Base-by-base conservation (phyloP, 2,113 vertebrate genomes). In the Acanthochromis polyacanthus region DNA sequence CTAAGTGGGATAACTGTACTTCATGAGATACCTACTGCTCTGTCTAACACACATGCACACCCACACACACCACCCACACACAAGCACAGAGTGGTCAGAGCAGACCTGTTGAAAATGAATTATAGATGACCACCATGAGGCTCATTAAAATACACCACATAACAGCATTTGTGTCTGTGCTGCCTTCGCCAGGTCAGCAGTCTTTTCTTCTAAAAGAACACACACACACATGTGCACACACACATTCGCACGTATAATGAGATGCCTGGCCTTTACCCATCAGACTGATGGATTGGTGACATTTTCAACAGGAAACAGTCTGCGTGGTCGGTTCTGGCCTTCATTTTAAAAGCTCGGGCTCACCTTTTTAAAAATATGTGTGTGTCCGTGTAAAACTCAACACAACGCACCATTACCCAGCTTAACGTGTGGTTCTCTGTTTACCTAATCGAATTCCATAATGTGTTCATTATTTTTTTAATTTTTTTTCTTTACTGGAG, bases 211-310 rank as follows among this genome's bases (percentile, higher is more conserved):
- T 60, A 12, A 68, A 81, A 75, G 71, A 38, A 63, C 50, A 73
- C 30, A 66, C 48, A 45, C 17, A 30, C 22, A 64, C 25, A 64
- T 30, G 45, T 8, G 52, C 14, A 53, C 48, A n/a, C 53, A 16
- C 46, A 40, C 30, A 56, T 25, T 46, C 15, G 57, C 36, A 61
- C 25, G 32, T 36, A 36, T 36, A 36, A 36, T 36, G 32, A 36
- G 32, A 36, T 36, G 32, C 32, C 73, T 91, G 87, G 87, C 89
- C 89, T 89, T 91, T 88, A 85, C 79, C 83, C 36, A 71, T 89
- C 83, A 81, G 71, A 77, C 68, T 91, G 88, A 91, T 88, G 86
- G 84, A 89, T 83, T 81, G 84, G 74, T 90, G 86, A 89, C 88
- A 91, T 91, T 89, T 91, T 79, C 73, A 46, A 72, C 71, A 71